A percentile compares a stretch with the other conserved stretches of the same genome.
phyloP scores from a whole-genome alignment of 2,888 invertebrate genomes.

The Drosophila suboccidentalis region DNA sequence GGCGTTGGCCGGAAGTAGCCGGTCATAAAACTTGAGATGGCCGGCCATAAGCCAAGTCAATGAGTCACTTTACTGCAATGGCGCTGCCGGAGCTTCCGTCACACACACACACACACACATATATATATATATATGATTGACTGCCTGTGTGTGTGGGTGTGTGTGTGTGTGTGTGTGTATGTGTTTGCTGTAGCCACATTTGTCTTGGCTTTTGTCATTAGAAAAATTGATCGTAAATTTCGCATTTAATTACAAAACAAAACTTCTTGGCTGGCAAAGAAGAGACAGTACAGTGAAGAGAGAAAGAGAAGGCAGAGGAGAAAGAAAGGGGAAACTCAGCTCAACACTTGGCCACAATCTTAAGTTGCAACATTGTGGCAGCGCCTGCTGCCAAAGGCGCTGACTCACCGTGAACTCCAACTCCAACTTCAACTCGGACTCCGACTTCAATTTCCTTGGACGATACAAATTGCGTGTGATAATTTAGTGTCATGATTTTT shows the following conservation, averaged over 20 bases:
- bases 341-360: conserved; percentile 32
- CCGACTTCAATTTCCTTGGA: conserved; percentile 19
- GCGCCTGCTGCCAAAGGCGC: conserved; percentile 62
- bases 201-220: conserved; percentile 75
- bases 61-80: conserved; percentile 77
- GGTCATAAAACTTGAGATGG: conserved; percentile 81
- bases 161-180: conserved; percentile 34
- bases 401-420: conserved; percentile 59
- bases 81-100: conserved; percentile 41
- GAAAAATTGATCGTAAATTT: conserved; percentile 76
- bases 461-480: conserved; percentile 74
- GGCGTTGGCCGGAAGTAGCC: conserved; percentile 79
- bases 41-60: conserved; percentile 75
- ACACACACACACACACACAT: neutral
- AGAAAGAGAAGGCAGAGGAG: neutral
- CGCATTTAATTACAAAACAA: conserved; percentile 76
- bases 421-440: conserved; percentile 11
- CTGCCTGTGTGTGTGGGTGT: conserved; percentile 35
- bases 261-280: conserved; percentile 13
- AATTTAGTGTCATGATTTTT: conserved; percentile 81
- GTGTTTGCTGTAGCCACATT: conserved; percentile 56
- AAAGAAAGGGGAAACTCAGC: conserved; percentile 6
- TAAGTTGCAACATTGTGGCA: conserved; percentile 71
- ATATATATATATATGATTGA: neutral
- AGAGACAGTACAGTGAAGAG: neutral